These are phyloP conservation scores for Rhagophthalmus giganteus DNA, from an alignment of 2,888 invertebrate genomes.

Conservation along the genomic window DNA sequence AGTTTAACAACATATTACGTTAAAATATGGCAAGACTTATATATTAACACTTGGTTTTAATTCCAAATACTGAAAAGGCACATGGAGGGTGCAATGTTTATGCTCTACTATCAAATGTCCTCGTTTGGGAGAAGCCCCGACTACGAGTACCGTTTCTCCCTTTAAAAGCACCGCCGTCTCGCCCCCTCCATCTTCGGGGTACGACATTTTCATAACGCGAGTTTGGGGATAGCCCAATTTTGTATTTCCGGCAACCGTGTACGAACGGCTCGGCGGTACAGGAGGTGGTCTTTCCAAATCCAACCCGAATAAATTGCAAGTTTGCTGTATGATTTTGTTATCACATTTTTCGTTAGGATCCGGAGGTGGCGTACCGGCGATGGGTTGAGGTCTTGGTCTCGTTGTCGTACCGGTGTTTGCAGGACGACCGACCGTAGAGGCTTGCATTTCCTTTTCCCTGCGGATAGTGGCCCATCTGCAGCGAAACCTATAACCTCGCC, in stretches of 20 bases:
- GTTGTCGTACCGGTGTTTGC: conserved; percentile 57
- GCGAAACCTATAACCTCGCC: conserved; percentile 79
- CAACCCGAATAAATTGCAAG: conserved; percentile 86
- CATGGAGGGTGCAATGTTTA: conserved; percentile 69
- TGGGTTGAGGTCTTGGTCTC: conserved; percentile 86
- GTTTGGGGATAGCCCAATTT: conserved; percentile 92
- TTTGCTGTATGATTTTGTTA: conserved; percentile 85
- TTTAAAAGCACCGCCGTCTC: conserved; percentile 69
- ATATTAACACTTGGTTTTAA: conserved; percentile 61
- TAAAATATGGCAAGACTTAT: conserved; percentile 38
- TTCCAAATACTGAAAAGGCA: conserved; percentile 83
- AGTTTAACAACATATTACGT: conserved; percentile 10
- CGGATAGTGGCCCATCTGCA: conserved; percentile 66
- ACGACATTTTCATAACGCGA: conserved; percentile 87
- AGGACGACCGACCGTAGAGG: conserved; percentile 36
- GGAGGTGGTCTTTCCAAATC: conserved; percentile 92
- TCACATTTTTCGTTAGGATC: conserved; percentile 85
- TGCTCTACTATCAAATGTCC: conserved; percentile 88
- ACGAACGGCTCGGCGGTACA: conserved; percentile 85
- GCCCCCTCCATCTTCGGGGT: conserved; percentile 64
- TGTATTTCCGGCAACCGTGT: conserved; percentile 87
- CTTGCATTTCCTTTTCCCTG: conserved; percentile 44
- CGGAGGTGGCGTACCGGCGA: conserved; percentile 87
- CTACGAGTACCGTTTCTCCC: conserved; percentile 85
- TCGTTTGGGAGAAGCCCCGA: conserved; percentile 82